These are phyloP conservation scores for Hemitrygon akajei DNA, from an alignment of 2,797 vertebrate genomes.

Conservation along the genomic window DNA sequence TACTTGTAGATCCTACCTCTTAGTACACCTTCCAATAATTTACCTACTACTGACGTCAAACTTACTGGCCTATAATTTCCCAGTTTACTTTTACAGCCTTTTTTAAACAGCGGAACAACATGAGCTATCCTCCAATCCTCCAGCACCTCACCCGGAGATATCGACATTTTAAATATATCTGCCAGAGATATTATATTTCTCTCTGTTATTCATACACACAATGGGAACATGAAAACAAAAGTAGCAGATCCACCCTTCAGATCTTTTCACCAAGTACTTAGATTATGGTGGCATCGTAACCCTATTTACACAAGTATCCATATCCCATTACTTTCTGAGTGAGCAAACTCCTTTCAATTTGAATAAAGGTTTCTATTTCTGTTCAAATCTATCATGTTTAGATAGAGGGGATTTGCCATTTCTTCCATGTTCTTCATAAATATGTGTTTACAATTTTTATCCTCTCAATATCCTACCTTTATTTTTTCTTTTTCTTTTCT, in stretches of 20 bases:
- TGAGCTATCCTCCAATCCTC: too few species aligned
- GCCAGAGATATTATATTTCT: too few species aligned
- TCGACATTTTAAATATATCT: too few species aligned
- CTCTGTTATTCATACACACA: too few species aligned
- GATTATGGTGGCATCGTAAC: neutral
- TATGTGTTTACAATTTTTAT: neutral
- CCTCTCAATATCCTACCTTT: neutral
- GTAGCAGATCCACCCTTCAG: neutral
- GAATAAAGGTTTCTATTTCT: neutral
- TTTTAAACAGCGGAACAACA: too few species aligned
- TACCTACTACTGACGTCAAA: too few species aligned
- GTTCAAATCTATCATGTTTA: neutral
- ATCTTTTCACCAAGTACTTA: neutral
- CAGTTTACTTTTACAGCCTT: too few species aligned
- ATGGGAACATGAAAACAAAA: neutral
- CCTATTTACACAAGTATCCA: neutral
- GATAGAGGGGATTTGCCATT: neutral
- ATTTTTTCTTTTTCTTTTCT: neutral
- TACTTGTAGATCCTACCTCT: too few species aligned
- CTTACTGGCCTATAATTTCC: too few species aligned
- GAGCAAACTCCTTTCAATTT: neutral
- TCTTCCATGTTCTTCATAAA: neutral
- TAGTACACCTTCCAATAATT: too few species aligned
- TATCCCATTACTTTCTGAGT: neutral
- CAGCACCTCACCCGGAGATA: too few species aligned